Base-by-base conservation (phyloP, 2,797 vertebrate genomes). In the Eidolon dupreanum region DNA sequence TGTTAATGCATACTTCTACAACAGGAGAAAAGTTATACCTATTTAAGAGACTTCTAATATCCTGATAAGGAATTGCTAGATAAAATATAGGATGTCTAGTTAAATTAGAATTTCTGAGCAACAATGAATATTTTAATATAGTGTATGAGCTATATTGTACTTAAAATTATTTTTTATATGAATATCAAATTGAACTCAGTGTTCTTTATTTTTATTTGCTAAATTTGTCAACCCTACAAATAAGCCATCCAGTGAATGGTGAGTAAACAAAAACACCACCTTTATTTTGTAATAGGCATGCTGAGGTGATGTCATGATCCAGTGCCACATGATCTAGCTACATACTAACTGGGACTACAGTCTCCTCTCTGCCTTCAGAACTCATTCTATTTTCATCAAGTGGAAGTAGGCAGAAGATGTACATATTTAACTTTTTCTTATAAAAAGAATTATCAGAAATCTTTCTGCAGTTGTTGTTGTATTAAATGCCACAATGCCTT, bases 21-120 rank as follows among this genome's bases (percentile, higher is more conserved):
- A 51, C 4, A 57, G 20, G 43, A 75, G 8, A 75, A 68, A 86
- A 68, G 9, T 26, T 57, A 24, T 84, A 28, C 26, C 26, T 84
- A 51, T 22, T 31, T 53, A 53, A 88, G 16, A 73, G 2, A 77
- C 10, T 79, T 57, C 20, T 57, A 61, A 61, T 74, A n/a, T 24
- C 6, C 16, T 41, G 74, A 63, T 22, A 68, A 65, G 9, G 12
- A 83, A n/a, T 51, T 77, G 0, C 10, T 70, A 33, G 8, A 53
- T 77, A 85, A 84, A 61, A 86, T 63, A 53, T 1, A 46, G 4
- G 12, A 41, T 53, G 6, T 16, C 2, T 1, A 93, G 53, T 65
- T 93, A 65, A 89, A 75, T 68, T 24, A 83, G n/a, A 87, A 74
- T 85, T 90, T 65, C 11, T 88, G 41, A 84, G 46, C 71, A 82